phyloP scores from a whole-genome alignment of 2,113 vertebrate species.

The Collichthys lucidus region DNA sequence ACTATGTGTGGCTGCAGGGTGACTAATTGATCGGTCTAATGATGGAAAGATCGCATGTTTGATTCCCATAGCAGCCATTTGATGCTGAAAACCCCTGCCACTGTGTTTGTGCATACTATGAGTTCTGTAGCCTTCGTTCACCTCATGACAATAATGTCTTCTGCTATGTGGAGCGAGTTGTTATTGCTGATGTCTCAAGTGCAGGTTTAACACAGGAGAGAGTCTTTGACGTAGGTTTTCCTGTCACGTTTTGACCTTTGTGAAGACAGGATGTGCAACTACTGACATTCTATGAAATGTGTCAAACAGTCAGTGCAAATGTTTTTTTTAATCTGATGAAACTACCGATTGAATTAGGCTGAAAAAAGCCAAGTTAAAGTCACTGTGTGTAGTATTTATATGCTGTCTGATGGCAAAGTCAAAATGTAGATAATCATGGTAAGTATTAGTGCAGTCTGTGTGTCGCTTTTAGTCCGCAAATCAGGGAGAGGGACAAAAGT shows the following conservation, averaged over 20 bases:
- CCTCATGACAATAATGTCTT: background rate
- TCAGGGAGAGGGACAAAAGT: background rate
- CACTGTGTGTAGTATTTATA: background rate
- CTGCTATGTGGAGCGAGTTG: background rate
- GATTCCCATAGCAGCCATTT: background rate
- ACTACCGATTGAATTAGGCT: background rate
- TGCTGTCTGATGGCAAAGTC: background rate
- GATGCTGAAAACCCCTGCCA: conserved; percentile 2
- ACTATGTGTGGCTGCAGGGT: conserved; percentile 6
- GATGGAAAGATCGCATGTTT: conserved; percentile 29
- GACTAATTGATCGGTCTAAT: background rate
- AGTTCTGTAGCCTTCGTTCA: background rate
- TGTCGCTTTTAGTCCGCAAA: background rate
- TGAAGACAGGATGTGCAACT: no score
- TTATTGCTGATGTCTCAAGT: conserved; percentile 3
- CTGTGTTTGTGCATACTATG: background rate
- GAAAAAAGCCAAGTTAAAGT: background rate
- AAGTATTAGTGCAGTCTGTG: background rate
- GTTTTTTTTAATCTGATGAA: conserved; percentile 8
- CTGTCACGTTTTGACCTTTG: background rate
- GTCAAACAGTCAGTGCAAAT: background rate
- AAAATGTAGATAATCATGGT: background rate
- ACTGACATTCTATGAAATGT: background rate
- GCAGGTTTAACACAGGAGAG: conserved; percentile 5
- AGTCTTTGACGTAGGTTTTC: background rate